Evolutionary conservation across 2,888 invertebrate genomes (phyloP).

Genomic region (Hesperia comma): DNA sequence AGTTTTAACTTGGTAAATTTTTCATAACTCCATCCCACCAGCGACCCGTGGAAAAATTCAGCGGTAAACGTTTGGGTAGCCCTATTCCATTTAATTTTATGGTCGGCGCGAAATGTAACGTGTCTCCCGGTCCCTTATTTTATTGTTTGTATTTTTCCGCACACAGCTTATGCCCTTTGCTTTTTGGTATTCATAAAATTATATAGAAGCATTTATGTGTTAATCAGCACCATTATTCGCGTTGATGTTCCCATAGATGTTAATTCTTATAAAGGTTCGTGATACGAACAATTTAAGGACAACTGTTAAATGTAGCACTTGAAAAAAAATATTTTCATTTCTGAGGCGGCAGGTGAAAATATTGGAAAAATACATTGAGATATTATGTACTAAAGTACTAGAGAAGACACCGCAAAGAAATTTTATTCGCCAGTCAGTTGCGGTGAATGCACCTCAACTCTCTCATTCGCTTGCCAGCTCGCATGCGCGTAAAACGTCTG

Average conservation of each 20-base stretch:
- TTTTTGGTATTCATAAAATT: not conserved
- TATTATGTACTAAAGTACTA: too few species aligned
- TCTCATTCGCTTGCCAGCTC: too few species aligned
- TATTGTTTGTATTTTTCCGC: conserved; percentile 18
- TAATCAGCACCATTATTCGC: not conserved
- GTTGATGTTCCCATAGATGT: not conserved
- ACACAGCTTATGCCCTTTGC: not conserved
- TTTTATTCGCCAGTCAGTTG: too few species aligned
- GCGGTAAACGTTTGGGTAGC: conserved; percentile 14
- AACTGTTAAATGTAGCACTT: not conserved
- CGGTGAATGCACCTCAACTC: too few species aligned
- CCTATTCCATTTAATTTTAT: conserved; percentile 22
- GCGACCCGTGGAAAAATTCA: conserved; percentile 14
- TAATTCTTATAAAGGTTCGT: not conserved
- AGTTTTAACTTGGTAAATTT: conserved; percentile 64
- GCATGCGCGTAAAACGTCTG: too few species aligned
- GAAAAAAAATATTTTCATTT: not conserved
- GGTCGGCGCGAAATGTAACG: conserved; percentile 12
- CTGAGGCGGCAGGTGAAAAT: not conserved
- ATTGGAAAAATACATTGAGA: too few species aligned
- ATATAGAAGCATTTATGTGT: not conserved
- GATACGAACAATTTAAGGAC: not conserved
- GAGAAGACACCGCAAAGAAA: too few species aligned
- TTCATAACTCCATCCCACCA: conserved; percentile 57
- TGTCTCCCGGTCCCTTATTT: conserved; percentile 10